Base-by-base conservation (phyloP, 2,888 invertebrate genomes). In the Ormyrus labotus region DNA sequence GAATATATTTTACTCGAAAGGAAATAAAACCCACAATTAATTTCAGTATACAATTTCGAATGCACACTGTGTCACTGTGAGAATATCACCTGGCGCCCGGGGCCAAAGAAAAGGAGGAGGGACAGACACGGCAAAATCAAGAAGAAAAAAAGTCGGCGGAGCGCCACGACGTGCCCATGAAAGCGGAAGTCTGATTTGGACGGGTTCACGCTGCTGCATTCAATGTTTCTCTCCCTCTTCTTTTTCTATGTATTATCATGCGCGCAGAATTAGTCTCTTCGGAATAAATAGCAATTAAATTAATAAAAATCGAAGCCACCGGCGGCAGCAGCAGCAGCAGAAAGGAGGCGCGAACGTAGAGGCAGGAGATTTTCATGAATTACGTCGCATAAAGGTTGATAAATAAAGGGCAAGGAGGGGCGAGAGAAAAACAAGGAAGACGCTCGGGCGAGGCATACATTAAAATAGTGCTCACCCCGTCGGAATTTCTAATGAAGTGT, bases 401-500 rank as follows among this genome's bases (percentile, higher is more conserved):
- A 63, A 61, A 73, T 67, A 53, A 34, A 48, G 65, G 4, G 19
- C 13, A 10, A 34, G 34, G 81, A 53, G 55, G 64, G 13, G 34
- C 34, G 45, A 61, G 53, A 75, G 64, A 61, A 61, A 71, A 82
- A 34, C 34, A 34, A 83, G 81, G 69, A 76, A 81, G 78, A 81
- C 60, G 72, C 57, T 65, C 48, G 61, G 61, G 72, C 68, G 13
- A 71, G 74, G 74, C 65, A 74, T 72, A 57, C 74, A 81, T 78
- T 72, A 80, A 80, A 76, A 76, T 78, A 58, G 61, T 34, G 58
- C 57, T 84, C 84, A 82, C 82, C 85, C 86, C 84, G 85, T 82
- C 81, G 86, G 89, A 89, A 89, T 88, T 87, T 86, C 85, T 88
- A 89, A 89, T 88, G 88, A 88, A 86, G 86, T 87, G 90, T 90